Conservation (phyloP, 2,888 invertebrate species). For the Sisyra terminalis region DNA sequence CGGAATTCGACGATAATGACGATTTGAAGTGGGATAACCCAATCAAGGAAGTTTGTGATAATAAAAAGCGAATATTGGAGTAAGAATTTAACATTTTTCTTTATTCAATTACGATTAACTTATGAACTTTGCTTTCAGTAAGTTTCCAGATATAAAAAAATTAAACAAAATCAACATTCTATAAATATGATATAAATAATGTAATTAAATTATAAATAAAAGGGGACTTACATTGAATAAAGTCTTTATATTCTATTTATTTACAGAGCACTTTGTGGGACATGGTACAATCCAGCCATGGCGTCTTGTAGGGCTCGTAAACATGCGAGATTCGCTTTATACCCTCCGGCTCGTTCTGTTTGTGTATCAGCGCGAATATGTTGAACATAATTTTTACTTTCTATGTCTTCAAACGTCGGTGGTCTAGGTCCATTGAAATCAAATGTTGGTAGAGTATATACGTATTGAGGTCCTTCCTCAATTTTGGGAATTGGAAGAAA, state of each 20-base stretch:
- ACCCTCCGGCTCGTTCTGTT: conserved; percentile 76
- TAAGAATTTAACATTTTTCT: too few relatives aligned
- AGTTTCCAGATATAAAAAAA: too few relatives aligned
- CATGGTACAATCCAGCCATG: conserved; percentile 53
- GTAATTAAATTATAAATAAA: too few relatives aligned
- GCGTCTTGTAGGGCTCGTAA: conserved; percentile 79
- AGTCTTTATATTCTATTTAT: too few relatives aligned
- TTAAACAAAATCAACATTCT: too few relatives aligned
- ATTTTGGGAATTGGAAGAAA: conserved; percentile 52
- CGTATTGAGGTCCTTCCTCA: conserved; percentile 63
- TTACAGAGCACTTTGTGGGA: conserved; percentile 12
- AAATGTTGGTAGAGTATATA: conserved; percentile 42
- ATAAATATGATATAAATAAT: too few relatives aligned
- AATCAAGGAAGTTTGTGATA: conserved; percentile 16
- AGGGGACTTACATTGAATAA: too few relatives aligned
- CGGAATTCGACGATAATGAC: too few relatives aligned
- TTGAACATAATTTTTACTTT: conserved; percentile 46
- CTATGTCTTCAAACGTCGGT: conserved; percentile 46
- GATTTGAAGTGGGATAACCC: conserved; percentile 16
- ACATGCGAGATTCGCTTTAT: conserved; percentile 65
- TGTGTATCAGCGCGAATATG: conserved; percentile 59
- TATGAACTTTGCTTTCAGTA: too few relatives aligned
- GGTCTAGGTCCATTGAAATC: conserved; percentile 57
- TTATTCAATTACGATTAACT: too few relatives aligned
- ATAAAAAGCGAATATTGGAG: conserved; percentile 18